Percentiles rank a stretch among this genome's conserved stretches.
phyloP scores from a whole-genome alignment of 2,797 vertebrate species.

The Sphaeramia orbicularis region DNA sequence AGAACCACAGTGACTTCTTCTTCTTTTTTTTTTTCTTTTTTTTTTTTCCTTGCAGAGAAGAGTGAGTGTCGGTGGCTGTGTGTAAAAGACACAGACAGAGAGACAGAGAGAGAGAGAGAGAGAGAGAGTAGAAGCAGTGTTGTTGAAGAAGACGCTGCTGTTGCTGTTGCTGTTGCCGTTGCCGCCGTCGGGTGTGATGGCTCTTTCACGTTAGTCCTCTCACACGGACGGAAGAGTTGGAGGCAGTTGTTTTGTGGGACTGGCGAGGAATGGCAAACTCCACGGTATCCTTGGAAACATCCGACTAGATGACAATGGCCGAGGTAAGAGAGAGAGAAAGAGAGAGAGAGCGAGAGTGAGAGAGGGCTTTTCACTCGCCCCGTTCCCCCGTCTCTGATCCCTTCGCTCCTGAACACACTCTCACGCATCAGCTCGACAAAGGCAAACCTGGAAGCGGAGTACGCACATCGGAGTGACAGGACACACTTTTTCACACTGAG shows the following conservation, averaged over 20 bases:
- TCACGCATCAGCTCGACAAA: slow-evolving; percentile 38
- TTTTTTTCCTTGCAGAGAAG: slow-evolving; percentile 11
- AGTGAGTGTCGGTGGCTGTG: slow-evolving; percentile 34
- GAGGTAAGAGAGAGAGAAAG: slow-evolving; percentile 87
- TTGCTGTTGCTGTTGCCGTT: background rate
- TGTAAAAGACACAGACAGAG: slow-evolving; percentile 7
- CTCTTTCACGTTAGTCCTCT: slow-evolving; percentile 87
- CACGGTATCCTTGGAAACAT: slow-evolving; percentile 86
- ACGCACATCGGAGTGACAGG: slow-evolving; percentile 6
- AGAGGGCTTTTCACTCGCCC: slow-evolving; percentile 27
- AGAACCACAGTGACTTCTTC: slow-evolving; percentile 53
- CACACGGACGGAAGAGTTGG: slow-evolving; percentile 89
- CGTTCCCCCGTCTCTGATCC: slow-evolving; percentile 11
- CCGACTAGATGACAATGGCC: slow-evolving; percentile 90
- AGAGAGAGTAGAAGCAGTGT: slow-evolving; percentile 48
- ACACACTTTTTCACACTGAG: slow-evolving; percentile 11
- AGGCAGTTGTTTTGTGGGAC: slow-evolving; percentile 88
- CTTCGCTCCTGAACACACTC: background rate
- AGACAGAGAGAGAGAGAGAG: slow-evolving; percentile 40
- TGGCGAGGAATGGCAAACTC: slow-evolving; percentile 92
- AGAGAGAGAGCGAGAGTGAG: too few species aligned
- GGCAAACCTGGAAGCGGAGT: slow-evolving; percentile 34
- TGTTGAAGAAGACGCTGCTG: slow-evolving; percentile 65
- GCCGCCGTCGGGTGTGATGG: slow-evolving; percentile 78
- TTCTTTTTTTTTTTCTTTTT: background rate